Percentiles rank a stretch among this genome's conserved stretches.
Evolutionary conservation across 2,113 vertebrate genomes (phyloP).

Genomic region (Antennarius striatus): DNA sequence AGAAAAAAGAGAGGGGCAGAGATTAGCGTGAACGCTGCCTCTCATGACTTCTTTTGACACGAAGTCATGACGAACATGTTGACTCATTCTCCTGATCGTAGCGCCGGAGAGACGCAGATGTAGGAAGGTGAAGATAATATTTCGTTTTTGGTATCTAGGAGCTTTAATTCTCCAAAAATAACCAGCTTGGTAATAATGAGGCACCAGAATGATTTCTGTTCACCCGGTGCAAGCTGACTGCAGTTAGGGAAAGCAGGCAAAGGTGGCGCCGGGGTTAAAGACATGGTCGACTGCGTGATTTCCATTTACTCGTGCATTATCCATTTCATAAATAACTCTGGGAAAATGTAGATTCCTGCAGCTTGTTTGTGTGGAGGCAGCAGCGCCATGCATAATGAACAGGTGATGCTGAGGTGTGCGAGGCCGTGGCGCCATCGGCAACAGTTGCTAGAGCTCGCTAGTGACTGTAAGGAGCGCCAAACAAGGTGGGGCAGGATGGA

Average conservation of each 20-base stretch:
- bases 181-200: slow-evolving; percentile 62
- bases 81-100: slow-evolving; percentile 22
- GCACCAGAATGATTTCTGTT: slow-evolving; percentile 66
- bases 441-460: slow-evolving; percentile 29
- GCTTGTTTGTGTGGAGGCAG: slow-evolving; percentile 53
- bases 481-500: slow-evolving; percentile 26
- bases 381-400: slow-evolving; percentile 47
- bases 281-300: slow-evolving; percentile 69
- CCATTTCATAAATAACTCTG: slow-evolving; percentile 75
- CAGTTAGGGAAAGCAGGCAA: too few species aligned
- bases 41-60: slow-evolving; percentile 59
- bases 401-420: slow-evolving; percentile 56
- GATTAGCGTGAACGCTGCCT: slow-evolving; percentile 63
- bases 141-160: slow-evolving; percentile 21
- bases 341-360: slow-evolving; percentile 55
- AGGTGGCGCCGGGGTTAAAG: slow-evolving; percentile 61
- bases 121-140: slow-evolving; percentile 32
- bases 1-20: slow-evolving; percentile 35
- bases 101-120: slow-evolving; percentile 9
- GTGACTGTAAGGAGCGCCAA: slow-evolving; percentile 19
- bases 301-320: slow-evolving; percentile 74
- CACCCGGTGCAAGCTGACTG: slow-evolving; percentile 31
- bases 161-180: slow-evolving; percentile 60
- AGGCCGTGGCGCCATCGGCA: slow-evolving; percentile 30
- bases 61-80: slow-evolving; percentile 53